Evolutionary conservation across 2,888 invertebrate genomes (phyloP).

Genomic region (Hedychridium roseum): DNA sequence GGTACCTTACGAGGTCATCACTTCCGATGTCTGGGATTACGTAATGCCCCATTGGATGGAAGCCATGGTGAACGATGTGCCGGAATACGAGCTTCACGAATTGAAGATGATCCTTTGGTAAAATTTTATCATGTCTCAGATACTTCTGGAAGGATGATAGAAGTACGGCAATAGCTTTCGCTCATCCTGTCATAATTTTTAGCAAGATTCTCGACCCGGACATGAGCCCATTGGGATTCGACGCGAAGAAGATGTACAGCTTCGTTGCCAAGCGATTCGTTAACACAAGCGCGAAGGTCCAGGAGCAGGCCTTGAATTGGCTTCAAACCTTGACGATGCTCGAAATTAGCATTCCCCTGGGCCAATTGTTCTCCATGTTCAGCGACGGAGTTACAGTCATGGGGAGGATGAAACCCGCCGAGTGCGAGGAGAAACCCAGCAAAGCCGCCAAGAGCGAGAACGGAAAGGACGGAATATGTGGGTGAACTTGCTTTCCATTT

Average conservation of each 20-base stretch:
- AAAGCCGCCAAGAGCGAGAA: slow-evolving; percentile 38
- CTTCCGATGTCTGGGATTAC: slow-evolving; percentile 95
- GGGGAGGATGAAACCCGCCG: slow-evolving; percentile 62
- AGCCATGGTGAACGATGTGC: slow-evolving; percentile 91
- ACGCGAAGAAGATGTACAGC: slow-evolving; percentile 92
- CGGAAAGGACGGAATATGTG: slow-evolving; percentile 66
- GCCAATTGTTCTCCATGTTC: slow-evolving; percentile 89
- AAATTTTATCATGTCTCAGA: slow-evolving; percentile 3
- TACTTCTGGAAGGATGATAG: too few species aligned
- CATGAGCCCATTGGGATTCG: slow-evolving; percentile 93
- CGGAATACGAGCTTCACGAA: slow-evolving; percentile 86
- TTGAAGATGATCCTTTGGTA: slow-evolving; percentile 81
- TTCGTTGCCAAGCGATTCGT: slow-evolving; percentile 89
- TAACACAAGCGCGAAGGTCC: slow-evolving; percentile 81
- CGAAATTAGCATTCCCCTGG: slow-evolving; percentile 88
- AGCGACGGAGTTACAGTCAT: slow-evolving; percentile 84
- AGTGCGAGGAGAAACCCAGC: slow-evolving; percentile 44
- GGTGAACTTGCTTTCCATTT: slow-evolving; percentile 40
- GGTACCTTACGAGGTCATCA: slow-evolving; percentile 97
- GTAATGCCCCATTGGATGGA: slow-evolving; percentile 99
- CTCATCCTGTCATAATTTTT: slow-evolving; percentile 27
- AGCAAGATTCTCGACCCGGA: slow-evolving; percentile 97
- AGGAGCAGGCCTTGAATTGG: slow-evolving; percentile 90
- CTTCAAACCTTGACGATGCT: slow-evolving; percentile 87
- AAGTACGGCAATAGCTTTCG: too few species aligned